phyloP scores from a whole-genome alignment of 2,797 vertebrate species.

The Diplodus puntazzo region DNA sequence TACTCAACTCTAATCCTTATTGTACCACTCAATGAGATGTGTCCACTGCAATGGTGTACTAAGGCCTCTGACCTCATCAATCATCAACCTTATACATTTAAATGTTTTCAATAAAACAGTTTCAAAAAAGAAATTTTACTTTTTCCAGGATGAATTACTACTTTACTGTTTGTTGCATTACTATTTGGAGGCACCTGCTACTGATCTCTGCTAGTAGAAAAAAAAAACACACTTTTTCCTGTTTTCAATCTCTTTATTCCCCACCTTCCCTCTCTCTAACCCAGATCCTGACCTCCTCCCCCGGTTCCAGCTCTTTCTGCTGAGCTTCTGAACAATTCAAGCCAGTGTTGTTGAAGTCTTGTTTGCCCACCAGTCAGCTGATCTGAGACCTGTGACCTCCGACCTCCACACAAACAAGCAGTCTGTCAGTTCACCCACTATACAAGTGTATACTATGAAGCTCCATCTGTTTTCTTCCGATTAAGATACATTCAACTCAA shows the following conservation, averaged over 20 bases:
- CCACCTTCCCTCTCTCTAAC: not conserved
- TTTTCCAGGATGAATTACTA: no score
- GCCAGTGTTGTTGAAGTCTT: conserved; percentile 35
- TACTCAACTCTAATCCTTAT: no score
- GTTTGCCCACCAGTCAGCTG: conserved; percentile 46
- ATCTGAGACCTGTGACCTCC: conserved; percentile 32
- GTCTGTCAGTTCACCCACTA: not conserved
- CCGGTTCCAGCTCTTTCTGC: not conserved
- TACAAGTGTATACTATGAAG: not conserved
- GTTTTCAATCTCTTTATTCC: not conserved
- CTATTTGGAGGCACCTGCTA: not conserved
- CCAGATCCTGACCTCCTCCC: not conserved
- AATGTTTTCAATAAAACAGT: not conserved
- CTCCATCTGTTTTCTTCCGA: no score
- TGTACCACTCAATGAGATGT: not conserved
- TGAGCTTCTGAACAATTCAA: conserved; percentile 50
- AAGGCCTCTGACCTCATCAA: no score
- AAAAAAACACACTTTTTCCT: not conserved
- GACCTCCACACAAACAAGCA: conserved; percentile 27
- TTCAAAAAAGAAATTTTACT: no score
- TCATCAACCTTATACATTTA: not conserved
- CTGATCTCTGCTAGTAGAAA: not conserved
- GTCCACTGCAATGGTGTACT: not conserved
- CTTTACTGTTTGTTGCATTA: no score
- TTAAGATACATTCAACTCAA: not conserved